Evolutionary conservation across 2,797 vertebrate species (phyloP).

Genomic region (Phyllotis vaccarum): DNA sequence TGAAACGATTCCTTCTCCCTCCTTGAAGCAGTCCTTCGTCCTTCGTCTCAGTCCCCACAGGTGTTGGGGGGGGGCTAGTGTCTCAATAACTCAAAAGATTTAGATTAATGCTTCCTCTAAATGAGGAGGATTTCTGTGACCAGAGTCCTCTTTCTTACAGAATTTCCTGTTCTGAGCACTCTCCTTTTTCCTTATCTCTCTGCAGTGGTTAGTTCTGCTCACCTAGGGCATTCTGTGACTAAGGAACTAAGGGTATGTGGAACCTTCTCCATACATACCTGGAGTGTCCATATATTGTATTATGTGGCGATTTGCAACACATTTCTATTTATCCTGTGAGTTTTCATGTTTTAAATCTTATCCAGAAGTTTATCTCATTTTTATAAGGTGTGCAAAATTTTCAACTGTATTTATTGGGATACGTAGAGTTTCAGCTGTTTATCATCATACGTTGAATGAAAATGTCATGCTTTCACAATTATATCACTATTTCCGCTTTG

Average conservation of each 20-base stretch:
- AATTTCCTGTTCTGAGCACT: not conserved
- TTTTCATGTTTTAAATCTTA: not conserved
- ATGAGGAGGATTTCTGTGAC: not conserved
- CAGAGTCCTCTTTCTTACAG: not conserved
- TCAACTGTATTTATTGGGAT: not conserved
- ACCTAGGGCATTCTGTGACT: not conserved
- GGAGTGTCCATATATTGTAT: not conserved
- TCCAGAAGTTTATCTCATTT: not conserved
- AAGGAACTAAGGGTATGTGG: not conserved
- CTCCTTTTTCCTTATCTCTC: not conserved
- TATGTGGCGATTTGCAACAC: not conserved
- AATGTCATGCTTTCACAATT: not conserved
- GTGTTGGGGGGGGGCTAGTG: not conserved
- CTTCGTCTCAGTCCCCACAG: not conserved
- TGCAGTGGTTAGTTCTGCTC: not conserved
- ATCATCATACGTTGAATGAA: not conserved
- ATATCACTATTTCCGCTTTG: not conserved
- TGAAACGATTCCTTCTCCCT: not conserved
- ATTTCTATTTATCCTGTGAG: not conserved
- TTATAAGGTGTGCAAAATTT: not conserved
- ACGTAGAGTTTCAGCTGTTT: not conserved
- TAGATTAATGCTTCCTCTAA: not conserved
- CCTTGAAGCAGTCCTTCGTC: not conserved
- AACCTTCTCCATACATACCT: not conserved
- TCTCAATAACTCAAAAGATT: not conserved